Base-by-base conservation (phyloP, 2,888 invertebrate genomes). In the Belgica antarctica region DNA sequence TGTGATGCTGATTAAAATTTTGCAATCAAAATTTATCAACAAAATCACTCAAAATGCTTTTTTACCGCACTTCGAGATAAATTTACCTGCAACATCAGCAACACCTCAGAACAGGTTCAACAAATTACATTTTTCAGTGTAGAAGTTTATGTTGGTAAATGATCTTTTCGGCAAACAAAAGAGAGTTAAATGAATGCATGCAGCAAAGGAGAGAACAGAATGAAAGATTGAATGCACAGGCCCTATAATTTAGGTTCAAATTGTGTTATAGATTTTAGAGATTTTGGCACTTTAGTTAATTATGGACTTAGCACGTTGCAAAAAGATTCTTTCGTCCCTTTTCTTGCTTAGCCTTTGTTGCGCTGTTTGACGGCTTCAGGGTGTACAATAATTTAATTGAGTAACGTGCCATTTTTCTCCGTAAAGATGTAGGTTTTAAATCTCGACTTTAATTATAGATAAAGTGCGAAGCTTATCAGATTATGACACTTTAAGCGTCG, bases 231-330 rank as follows among this genome's bases (percentile, higher is more conserved):
- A 52, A 52, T 7, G 2, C 17, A 15, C 7, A 59, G 12, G 22
- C 57, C 27, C 52, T 68, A 68, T 68, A 68, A 68, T 68, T 68
- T 68, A 28, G 34, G 57, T 57, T 57, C 7, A 68, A 68, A 68
- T 68, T 68, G 68, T 68, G 68, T 68, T 68, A 68, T 68, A 68
- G 68, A 57, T 68, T 68, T 68, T 68, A 68, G 52, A 68, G 68
- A 68, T 68, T 68, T 68, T 68, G 68, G 68, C 68, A 68, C 68
- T 68, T 65, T 68, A 68, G 68, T 52, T 68, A 68, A 68, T 68
- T 68, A 68, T 57, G 68, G 68, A 28, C 34, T 68, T 68, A 68
- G 68, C 57, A 57, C 41, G 34, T 46, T 65, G 28, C 68, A 57
- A 3, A 52, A 57, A 28, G 34, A 46, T 63, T 31, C 31, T 47